These are phyloP conservation scores for Aphodius granarius DNA, from an alignment of 2,888 invertebrate species.

Conservation along the genomic window DNA sequence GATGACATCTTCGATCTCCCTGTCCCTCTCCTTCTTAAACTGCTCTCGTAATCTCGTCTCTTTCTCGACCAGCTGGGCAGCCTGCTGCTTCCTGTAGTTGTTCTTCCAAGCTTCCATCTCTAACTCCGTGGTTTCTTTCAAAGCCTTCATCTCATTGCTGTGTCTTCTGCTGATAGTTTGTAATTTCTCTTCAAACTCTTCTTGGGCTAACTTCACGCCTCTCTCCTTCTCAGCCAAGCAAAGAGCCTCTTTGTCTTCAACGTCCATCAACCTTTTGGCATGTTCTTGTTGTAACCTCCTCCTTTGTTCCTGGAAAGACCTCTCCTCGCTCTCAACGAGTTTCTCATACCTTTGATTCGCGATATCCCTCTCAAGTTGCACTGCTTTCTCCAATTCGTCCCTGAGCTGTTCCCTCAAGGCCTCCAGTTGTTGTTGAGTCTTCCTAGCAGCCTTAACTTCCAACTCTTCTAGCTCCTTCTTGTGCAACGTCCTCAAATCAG, in stretches of 20 bases:
- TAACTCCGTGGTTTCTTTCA: conserved; percentile 63
- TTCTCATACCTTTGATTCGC: conserved; percentile 62
- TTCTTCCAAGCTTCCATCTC: conserved; percentile 68
- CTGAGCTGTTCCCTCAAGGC: conserved; percentile 62
- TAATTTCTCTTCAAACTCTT: conserved; percentile 58
- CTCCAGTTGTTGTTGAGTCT: conserved; percentile 64
- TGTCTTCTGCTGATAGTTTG: conserved; percentile 56
- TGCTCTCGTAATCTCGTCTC: conserved; percentile 70
- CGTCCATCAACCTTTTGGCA: conserved; percentile 51
- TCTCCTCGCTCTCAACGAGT: conserved; percentile 59
- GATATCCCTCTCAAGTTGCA: conserved; percentile 63
- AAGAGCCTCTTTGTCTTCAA: conserved; percentile 54
- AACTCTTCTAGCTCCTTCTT: conserved; percentile 68
- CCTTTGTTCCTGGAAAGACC: conserved; percentile 59
- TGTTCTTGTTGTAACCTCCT: conserved; percentile 57
- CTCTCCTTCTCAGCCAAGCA: conserved; percentile 54
- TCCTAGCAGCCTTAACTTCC: conserved; percentile 61
- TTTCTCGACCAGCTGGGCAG: conserved; percentile 62
- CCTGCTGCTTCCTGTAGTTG: conserved; percentile 65
- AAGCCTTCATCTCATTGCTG: conserved; percentile 57
- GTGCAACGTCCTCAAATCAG: conserved; percentile 68
- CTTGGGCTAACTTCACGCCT: conserved; percentile 54
- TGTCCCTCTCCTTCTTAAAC: conserved; percentile 73
- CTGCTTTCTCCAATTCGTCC: conserved; percentile 64
- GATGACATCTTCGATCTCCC: conserved; percentile 75